Evolutionary conservation across 2,797 vertebrate species (phyloP).

Genomic region (Okamejei kenojei): DNA sequence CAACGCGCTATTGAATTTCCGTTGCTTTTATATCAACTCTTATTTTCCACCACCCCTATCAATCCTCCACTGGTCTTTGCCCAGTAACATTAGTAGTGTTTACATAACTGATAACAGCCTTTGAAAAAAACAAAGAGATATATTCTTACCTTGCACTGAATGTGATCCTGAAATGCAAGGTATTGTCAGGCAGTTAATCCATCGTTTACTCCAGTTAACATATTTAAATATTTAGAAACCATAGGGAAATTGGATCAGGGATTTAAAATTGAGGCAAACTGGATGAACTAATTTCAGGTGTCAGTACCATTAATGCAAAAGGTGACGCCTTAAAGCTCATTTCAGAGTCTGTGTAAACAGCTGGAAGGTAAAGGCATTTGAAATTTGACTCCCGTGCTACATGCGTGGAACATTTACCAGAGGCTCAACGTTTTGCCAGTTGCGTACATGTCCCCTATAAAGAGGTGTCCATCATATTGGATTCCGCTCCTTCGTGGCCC

Average conservation of each 20-base stretch:
- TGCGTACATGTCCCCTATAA: background rate
- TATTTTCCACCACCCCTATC: background rate
- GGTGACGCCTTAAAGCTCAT: background rate
- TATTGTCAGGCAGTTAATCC: background rate
- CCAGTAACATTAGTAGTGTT: slow-evolving; percentile 5
- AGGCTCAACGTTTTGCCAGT: background rate
- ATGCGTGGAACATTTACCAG: background rate
- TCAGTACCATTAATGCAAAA: background rate
- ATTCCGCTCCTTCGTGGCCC: background rate
- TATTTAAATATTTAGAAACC: slow-evolving; percentile 19
- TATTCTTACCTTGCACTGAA: slow-evolving; percentile 29
- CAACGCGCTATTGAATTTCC: background rate
- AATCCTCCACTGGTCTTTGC: background rate
- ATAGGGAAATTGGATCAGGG: background rate
- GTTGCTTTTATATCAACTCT: background rate
- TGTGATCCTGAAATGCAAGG: background rate
- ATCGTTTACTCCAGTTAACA: slow-evolving; percentile 31
- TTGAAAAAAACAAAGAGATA: slow-evolving; percentile 6
- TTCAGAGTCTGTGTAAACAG: background rate
- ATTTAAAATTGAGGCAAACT: background rate
- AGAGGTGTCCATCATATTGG: background rate
- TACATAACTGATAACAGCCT: slow-evolving; percentile 7
- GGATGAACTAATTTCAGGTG: slow-evolving; percentile 3
- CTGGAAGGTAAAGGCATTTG: background rate
- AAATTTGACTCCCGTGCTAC: background rate